Conservation (phyloP, 35 echinoderm and acorn worm genomes). For the Patiria miniata region DNA sequence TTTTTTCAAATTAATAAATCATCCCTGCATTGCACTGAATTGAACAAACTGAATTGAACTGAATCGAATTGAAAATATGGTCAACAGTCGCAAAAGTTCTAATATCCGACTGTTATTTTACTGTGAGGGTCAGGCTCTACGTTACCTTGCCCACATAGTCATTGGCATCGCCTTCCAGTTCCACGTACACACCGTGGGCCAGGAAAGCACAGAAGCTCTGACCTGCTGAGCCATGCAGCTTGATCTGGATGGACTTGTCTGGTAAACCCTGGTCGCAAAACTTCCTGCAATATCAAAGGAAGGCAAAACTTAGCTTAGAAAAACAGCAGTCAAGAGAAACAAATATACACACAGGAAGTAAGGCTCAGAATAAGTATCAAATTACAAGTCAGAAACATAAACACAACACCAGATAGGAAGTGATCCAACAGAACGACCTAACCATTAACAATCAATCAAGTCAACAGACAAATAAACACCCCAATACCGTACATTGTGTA, state of each 20-base stretch:
- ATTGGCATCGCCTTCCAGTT: slow-evolving; percentile 94
- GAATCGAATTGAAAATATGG: too few relatives aligned
- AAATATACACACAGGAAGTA: not conserved
- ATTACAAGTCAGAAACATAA: too few relatives aligned
- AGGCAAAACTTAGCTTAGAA: not conserved
- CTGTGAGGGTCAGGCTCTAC: not conserved
- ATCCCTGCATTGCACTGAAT: too few relatives aligned
- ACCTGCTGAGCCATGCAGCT: slow-evolving; percentile 73
- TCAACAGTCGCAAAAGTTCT: too few relatives aligned
- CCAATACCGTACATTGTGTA: too few relatives aligned
- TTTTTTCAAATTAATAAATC: too few relatives aligned
- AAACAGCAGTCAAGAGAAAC: not conserved
- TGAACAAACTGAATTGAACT: too few relatives aligned
- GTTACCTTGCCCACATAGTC: slow-evolving; percentile 98
- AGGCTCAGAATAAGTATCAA: not conserved
- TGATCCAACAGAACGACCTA: too few relatives aligned
- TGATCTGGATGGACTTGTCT: slow-evolving; percentile 83
- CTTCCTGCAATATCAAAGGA: slow-evolving; percentile 51
- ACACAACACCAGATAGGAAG: too few relatives aligned
- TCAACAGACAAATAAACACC: too few relatives aligned
- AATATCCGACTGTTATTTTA: too few relatives aligned
- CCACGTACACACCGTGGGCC: slow-evolving; percentile 84
- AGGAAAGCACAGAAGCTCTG: slow-evolving; percentile 98
- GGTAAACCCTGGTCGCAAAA: slow-evolving; percentile 82
- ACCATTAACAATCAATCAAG: too few relatives aligned